Conservation (phyloP, 1,140 invertebrate genomes). For the Macrosteles quadrilineatus region DNA sequence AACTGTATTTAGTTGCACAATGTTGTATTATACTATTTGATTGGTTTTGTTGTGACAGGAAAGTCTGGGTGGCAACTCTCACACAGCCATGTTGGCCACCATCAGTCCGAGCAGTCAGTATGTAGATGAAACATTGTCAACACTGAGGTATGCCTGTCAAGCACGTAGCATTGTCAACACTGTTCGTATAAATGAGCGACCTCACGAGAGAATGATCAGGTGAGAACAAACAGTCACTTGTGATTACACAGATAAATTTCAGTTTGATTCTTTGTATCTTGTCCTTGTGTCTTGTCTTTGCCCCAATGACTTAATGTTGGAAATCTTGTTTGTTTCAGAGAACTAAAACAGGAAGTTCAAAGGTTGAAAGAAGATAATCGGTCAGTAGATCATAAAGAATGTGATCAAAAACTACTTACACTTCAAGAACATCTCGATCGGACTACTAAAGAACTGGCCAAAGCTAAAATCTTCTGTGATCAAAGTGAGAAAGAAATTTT, state of each 20-base stretch:
- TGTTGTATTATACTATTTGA: no score
- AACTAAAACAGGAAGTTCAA: slow-evolving; percentile 11
- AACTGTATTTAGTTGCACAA: no score
- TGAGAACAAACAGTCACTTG: no score
- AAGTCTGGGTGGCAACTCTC: slow-evolving; percentile 66
- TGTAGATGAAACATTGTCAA: slow-evolving; percentile 80
- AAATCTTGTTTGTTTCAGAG: neutral
- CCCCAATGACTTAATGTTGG: no score
- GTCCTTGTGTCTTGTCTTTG: no score
- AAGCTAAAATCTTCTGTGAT: neutral
- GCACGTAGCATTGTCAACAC: slow-evolving; percentile 87
- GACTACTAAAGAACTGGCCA: neutral
- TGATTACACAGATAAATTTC: no score
- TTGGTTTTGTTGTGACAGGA: slow-evolving; percentile 53
- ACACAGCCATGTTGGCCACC: slow-evolving; percentile 69
- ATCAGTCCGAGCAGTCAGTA: slow-evolving; percentile 76
- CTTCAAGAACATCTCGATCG: neutral
- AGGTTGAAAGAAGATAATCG: neutral
- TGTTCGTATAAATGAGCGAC: slow-evolving; percentile 76
- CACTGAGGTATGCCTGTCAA: slow-evolving; percentile 82
- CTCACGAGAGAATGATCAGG: slow-evolving; percentile 47
- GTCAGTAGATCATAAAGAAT: neutral
- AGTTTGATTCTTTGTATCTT: no score
- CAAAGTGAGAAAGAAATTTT: neutral
- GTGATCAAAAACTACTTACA: neutral